Percentiles rank a stretch among this genome's conserved stretches.
These are phyloP conservation scores for Cataglyphis albicans DNA, from an alignment of 2,888 invertebrate species.

Conservation along the genomic window DNA sequence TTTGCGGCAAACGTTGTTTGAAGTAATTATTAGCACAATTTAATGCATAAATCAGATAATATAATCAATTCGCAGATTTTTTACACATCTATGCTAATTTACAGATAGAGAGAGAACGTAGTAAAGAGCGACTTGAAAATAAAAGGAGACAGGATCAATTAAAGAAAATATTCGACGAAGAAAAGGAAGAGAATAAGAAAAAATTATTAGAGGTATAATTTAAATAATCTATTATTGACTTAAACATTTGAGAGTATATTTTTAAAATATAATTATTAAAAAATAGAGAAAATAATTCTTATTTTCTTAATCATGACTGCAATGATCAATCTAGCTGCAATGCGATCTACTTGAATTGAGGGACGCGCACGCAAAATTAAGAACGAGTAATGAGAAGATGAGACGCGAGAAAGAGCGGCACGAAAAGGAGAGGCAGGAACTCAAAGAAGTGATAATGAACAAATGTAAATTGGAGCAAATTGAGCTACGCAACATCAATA, in stretches of 20 bases:
- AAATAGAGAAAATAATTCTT: background rate
- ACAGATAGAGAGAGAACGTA: constrained; percentile 94
- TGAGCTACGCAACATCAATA: constrained; percentile 91
- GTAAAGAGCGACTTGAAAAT: constrained; percentile 94
- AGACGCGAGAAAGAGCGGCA: constrained; percentile 94
- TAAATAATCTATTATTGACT: background rate
- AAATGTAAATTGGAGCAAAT: constrained; percentile 88
- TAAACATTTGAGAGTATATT: background rate
- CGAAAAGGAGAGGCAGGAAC: constrained; percentile 92
- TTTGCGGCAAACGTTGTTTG: constrained; percentile 93
- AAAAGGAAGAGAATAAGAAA: constrained; percentile 95
- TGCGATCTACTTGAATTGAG: constrained; percentile 95
- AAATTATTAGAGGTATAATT: constrained; percentile 89
- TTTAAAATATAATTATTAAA: background rate
- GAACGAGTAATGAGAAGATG: constrained; percentile 96
- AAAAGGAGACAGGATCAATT: constrained; percentile 94
- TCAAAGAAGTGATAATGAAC: constrained; percentile 86
- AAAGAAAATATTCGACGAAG: constrained; percentile 94
- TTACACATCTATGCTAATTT: constrained; percentile 60
- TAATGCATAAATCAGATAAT: constrained; percentile 18
- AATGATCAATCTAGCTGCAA: constrained; percentile 89
- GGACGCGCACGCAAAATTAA: constrained; percentile 96
- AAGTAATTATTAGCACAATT: constrained; percentile 51
- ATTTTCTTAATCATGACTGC: background rate
- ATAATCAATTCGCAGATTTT: background rate